Evolutionary conservation across 2,113 vertebrate species (phyloP), one percentile per base, ranked within the genome.

Genomic region (Psephotus haematonotus): DNA sequence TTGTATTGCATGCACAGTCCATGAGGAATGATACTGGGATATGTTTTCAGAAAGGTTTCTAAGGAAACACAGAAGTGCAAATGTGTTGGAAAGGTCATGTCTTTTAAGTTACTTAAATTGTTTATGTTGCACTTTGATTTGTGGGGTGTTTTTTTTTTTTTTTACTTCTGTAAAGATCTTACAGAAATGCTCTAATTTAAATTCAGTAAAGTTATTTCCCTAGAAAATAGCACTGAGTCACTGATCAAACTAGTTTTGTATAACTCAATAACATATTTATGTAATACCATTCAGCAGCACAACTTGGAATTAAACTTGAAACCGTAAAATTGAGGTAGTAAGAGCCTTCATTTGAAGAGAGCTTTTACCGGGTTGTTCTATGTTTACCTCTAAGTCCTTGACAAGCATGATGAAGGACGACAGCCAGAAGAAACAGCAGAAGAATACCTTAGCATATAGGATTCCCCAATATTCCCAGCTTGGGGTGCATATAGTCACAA

Each of bases 151-250:
- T n/a, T n/a, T n/a, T n/a, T 43, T 33, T 35, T 33, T 35, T 46
- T 92, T 93, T 69, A 68, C 75, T 92, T 83, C 46, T 64, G 19
- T 39, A 70, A 33, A 81, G 35, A 55, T 49, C 50, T 35, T 63
- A 52, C 25, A 81, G 65, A 72, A 89, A 91, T 22, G 8, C 3
- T 92, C n/a, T 92, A 8, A 47, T 84, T 92, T 78, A 59, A 68
- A 93, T 86, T 91, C 55, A 84, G 72, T 8, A 27, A 57, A 77
- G 33, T 63, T 68, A n/a, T 78, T 93, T 92, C 69, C 35, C 46
- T 86, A 79, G 82, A 79, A 93, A 89, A 39, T 33, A 78, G 24
- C 49, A 52, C 25, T 18, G 65, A 81, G 33, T 89, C 72, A 95
- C 33, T n/a, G 60, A 89, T 68, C 29, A 68, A 57, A 60, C 31